Conservation (phyloP, 2,888 invertebrate species). For the Morpho deidamia region DNA sequence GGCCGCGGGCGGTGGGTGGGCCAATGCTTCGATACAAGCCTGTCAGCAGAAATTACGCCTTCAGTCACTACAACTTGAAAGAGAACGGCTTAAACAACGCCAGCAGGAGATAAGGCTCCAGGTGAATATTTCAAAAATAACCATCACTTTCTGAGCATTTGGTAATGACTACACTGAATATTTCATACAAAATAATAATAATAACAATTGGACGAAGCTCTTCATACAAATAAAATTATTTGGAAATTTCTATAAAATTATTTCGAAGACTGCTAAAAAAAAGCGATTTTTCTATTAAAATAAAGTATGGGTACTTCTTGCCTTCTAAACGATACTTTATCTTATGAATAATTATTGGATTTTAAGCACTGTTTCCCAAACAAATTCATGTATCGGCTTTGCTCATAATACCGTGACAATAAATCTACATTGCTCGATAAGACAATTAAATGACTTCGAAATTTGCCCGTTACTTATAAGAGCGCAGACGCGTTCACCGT, state of each 20-base stretch:
- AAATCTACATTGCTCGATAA: constrained; percentile 1
- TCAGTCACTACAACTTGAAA: constrained; percentile 91
- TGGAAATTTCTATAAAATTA: too few relatives aligned
- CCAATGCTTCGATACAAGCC: constrained; percentile 80
- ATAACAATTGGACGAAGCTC: too few relatives aligned
- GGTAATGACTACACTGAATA: too few relatives aligned
- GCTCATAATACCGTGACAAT: constrained; percentile 9
- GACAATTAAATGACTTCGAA: constrained; percentile 3
- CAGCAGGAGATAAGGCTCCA: constrained; percentile 94
- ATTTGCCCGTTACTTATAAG: constrained; percentile 4
- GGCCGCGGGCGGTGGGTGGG: constrained; percentile 74
- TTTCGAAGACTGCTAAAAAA: too few relatives aligned
- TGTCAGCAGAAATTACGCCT: constrained; percentile 88
- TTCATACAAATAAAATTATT: too few relatives aligned
- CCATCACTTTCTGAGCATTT: too few relatives aligned
- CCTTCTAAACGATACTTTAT: too few relatives aligned
- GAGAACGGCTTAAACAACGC: constrained; percentile 91
- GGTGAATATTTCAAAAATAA: constrained; percentile 63
- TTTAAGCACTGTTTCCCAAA: constrained; percentile 1
- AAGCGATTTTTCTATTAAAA: too few relatives aligned
- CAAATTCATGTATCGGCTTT: not conserved
- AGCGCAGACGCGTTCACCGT: constrained; percentile 17
- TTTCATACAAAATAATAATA: too few relatives aligned
- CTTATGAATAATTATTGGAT: not conserved
- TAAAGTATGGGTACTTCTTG: too few relatives aligned